A percentile compares a stretch with the other conserved stretches of the same genome.
These are phyloP conservation scores for Cecropterus lyciades DNA, from an alignment of 1,140 invertebrate genomes.

Conservation along the genomic window DNA sequence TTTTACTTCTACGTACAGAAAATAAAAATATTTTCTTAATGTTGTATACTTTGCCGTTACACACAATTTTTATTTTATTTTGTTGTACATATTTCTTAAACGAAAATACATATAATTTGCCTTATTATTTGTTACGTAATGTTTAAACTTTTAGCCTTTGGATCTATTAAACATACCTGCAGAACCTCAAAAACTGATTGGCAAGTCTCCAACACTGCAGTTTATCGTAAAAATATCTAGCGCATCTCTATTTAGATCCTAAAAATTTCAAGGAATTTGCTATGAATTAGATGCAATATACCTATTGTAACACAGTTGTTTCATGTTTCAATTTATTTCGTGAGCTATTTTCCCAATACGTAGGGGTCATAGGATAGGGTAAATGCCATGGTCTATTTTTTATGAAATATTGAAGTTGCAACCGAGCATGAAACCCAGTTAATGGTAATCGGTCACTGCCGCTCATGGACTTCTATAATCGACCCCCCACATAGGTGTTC, in stretches of 20 bases:
- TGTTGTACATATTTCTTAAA: no score
- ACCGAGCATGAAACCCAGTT: no score
- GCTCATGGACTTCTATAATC: no score
- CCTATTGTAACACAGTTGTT: background rate
- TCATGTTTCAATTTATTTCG: background rate
- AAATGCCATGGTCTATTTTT: no score
- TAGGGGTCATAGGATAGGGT: no score
- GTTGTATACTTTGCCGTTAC: no score
- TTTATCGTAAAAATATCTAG: slow-evolving; percentile 53
- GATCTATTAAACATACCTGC: slow-evolving; percentile 24
- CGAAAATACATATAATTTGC: background rate
- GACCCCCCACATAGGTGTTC: no score
- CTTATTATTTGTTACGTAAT: slow-evolving; percentile 2
- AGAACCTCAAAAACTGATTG: slow-evolving; percentile 45
- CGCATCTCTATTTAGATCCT: slow-evolving; percentile 39
- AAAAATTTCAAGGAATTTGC: slow-evolving; percentile 17
- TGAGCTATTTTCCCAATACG: background rate
- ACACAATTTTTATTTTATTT: no score
- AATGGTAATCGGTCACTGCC: no score
- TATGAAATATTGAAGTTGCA: no score
- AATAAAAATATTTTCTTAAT: no score
- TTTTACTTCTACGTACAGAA: no score
- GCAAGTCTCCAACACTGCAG: slow-evolving; percentile 59
- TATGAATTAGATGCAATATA: slow-evolving; percentile 8
- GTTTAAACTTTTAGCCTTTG: slow-evolving; percentile 15